Evolutionary conservation across 2,888 invertebrate genomes (phyloP), one percentile per base, ranked within the genome.

Genomic region (Lordiphosa andalusiaca): DNA sequence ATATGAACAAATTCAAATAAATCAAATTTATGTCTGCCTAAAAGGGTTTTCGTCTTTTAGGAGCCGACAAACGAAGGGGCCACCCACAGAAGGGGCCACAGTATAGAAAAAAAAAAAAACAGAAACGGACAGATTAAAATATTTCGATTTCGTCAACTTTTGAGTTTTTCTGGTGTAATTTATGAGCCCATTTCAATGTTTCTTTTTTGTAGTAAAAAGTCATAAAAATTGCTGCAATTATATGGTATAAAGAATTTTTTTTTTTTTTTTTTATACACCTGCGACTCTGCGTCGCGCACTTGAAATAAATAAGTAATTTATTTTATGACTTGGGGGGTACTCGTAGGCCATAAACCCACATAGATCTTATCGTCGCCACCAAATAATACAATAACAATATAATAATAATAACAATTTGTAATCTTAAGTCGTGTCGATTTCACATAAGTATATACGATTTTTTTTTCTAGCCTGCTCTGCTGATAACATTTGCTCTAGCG

Each of bases 301-400:
- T 53, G 81, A 77, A 77, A 80, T 84, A 84, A 84, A 81, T 84
- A 78, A 76, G 63, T 80, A 76, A 81, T 64, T 84, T 73, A 77
- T 77, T 77, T 77, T 77, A 77, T 77, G 66, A 56, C 63, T 16
- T 16, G 21, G 36, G 46, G 50, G 50, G 65, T 49, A 50, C 39
- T 25, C 30, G 16, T 50, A 36, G 35, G 57, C 57, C 57, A 66
- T 63, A 63, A 63, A 63, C 63, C 53, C 52, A 48, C 60, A 67
- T 81, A 81, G 77, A 77, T 77, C 77, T 77, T 77, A 77, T 77
- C 84, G 73, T 55, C 19, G 56, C 56, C 67, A 48, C 35, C 60
- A 83, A 68, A 73, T 73, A 81, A 84, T 80, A 61, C 77, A 66
- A 53, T 53, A 48, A 67, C 67, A 65, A 68, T 74, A 82, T 78